Percentiles rank a stretch among this genome's conserved stretches.
phyloP scores from a whole-genome alignment of 1,140 invertebrate genomes.

The Ooceraea biroi region DNA sequence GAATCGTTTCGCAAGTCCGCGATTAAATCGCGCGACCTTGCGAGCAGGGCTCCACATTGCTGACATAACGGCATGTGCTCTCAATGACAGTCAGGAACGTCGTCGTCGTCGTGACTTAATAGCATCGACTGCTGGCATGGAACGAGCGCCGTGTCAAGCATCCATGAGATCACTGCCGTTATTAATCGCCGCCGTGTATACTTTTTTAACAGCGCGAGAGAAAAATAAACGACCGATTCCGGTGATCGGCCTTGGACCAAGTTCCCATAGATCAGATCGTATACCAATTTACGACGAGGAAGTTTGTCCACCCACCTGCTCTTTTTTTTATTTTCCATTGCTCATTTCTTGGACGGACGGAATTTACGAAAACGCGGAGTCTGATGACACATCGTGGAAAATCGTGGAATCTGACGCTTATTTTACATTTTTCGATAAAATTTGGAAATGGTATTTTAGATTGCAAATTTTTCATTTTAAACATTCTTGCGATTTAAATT shows the following conservation, averaged over 20 bases:
- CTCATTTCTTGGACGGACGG: neutral
- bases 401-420: too few relatives aligned
- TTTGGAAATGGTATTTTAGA: too few relatives aligned
- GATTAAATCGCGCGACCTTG: conserved; percentile 61
- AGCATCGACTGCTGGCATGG: neutral
- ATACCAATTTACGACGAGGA: conserved; percentile 7
- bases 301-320: too few relatives aligned
- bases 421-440: too few relatives aligned
- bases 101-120: neutral
- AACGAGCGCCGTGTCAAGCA: conserved; percentile 25
- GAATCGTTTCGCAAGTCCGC: conserved; percentile 50
- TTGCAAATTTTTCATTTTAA: too few relatives aligned
- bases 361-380: neutral
- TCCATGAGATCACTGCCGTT: conserved; percentile 48
- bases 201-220: neutral
- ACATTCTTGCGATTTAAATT: too few relatives aligned
- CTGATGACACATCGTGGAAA: too few relatives aligned
- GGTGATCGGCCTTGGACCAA: conserved; percentile 21
- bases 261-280: neutral
- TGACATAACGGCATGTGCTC: conserved; percentile 26
- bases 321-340: neutral
- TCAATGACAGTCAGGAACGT: conserved; percentile 54
- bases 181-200: conserved; percentile 18
- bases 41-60: conserved; percentile 10
- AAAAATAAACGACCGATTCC: conserved; percentile 55